A percentile compares a stretch with the other conserved stretches of the same genome.
Evolutionary conservation across 2,113 vertebrate species (phyloP).

Genomic region (Archocentrus centrarchus): DNA sequence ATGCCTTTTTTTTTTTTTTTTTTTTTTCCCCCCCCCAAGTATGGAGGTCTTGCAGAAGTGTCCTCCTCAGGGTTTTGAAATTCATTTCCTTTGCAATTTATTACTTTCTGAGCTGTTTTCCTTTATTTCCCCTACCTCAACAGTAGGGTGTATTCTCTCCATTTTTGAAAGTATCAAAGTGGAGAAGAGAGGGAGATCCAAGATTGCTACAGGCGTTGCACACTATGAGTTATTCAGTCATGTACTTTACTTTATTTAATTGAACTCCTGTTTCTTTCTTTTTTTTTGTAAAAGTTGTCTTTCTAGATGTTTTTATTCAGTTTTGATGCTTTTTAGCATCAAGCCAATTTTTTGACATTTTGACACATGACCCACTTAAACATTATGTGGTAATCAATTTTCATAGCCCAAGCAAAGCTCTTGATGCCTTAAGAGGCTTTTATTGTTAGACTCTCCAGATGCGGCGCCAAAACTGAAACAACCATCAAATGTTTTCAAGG

Average conservation of each 20-base stretch:
- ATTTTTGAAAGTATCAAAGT: slow-evolving; percentile 56
- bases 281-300: background rate
- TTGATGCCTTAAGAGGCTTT: slow-evolving; percentile 11
- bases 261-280: background rate
- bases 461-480: slow-evolving; percentile 11
- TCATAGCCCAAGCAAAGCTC: background rate
- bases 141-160: slow-evolving; percentile 36
- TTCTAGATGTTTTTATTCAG: background rate
- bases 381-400: background rate
- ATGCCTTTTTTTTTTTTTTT: slow-evolving; percentile 35
- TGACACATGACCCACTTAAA: background rate
- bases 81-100: slow-evolving; percentile 75
- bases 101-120: slow-evolving; percentile 71
- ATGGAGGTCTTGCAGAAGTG: slow-evolving; percentile 62
- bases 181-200: slow-evolving; percentile 32
- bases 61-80: slow-evolving; percentile 74
- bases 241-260: slow-evolving; percentile 12
- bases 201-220: slow-evolving; percentile 30
- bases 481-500: background rate
- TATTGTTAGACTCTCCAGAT: slow-evolving; percentile 6
- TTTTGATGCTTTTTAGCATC: slow-evolving; percentile 13
- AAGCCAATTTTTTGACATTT: slow-evolving; percentile 14
- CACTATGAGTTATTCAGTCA: slow-evolving; percentile 11
- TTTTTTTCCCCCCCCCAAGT: too few species aligned
- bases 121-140: slow-evolving; percentile 59